Conservation (phyloP, 2,888 invertebrate genomes). For the Lepidochrysops patricia region DNA sequence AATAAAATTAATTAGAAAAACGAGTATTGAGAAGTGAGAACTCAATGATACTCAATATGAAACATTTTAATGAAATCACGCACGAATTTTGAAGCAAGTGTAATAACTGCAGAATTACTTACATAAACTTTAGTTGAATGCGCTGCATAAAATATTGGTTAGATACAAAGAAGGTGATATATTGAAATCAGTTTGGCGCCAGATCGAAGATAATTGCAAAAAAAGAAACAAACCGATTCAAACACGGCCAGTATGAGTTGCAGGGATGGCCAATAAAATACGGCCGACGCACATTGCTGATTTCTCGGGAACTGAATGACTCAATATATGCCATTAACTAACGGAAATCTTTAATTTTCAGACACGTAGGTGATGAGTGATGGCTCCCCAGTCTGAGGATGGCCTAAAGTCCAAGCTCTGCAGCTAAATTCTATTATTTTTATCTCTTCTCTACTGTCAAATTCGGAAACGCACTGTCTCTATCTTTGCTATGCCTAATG, state of each 20-base stretch:
- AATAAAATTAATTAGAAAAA: no score
- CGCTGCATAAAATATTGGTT: constrained; percentile 7
- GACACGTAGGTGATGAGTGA: no score
- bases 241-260: not conserved
- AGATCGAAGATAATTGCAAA: constrained; percentile 9
- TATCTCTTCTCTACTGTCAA: no score
- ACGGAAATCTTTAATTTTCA: not conserved
- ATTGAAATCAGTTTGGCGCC: constrained; percentile 11
- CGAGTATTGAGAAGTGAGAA: no score
- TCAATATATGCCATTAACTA: not conserved
- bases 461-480: no score
- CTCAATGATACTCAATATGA: no score
- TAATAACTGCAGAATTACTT: not conserved
- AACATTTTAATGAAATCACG: no score
- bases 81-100: not conserved
- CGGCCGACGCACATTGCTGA: not conserved
- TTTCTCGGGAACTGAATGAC: not conserved
- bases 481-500: no score
- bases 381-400: no score
- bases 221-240: not conserved
- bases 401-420: no score
- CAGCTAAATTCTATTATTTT: no score
- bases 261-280: constrained; percentile 2
- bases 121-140: not conserved
- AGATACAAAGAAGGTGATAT: not conserved